These are phyloP conservation scores for Artemia franciscana DNA, from an alignment of 1,140 invertebrate genomes.

Conservation along the genomic window DNA sequence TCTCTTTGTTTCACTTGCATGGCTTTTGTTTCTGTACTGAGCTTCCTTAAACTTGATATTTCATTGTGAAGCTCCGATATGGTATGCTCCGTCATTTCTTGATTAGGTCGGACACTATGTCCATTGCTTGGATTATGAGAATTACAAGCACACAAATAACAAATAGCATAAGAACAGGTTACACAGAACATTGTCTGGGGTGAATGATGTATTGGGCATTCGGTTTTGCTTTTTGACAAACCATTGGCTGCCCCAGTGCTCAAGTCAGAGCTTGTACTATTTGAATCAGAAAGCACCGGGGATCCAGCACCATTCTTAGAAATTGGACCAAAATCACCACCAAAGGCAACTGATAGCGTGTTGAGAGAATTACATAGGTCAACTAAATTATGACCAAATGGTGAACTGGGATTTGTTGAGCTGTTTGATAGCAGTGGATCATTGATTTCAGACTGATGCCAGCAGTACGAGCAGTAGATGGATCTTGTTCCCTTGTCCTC, in stretches of 20 bases:
- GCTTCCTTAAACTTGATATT: conserved; percentile 21
- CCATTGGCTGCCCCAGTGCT: not conserved
- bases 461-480: not conserved
- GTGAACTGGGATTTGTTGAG: not conserved
- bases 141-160: conserved; percentile 36
- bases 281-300: not conserved
- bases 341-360: not conserved
- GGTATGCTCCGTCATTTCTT: conserved; percentile 35
- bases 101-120: conserved; percentile 38
- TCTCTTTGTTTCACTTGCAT: conserved; percentile 38
- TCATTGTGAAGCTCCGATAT: conserved; percentile 18
- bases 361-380: not conserved
- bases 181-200: conserved; percentile 43
- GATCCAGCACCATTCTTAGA: not conserved
- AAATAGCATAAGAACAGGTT: conserved; percentile 35
- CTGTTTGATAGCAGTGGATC: not conserved
- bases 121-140: conserved; percentile 26
- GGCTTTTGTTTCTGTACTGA: conserved; percentile 33
- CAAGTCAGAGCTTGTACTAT: not conserved
- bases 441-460: not conserved
- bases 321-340: not conserved
- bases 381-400: not conserved
- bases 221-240: not conserved
- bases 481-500: not conserved
- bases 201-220: conserved; percentile 13